A percentile compares a stretch with the other conserved stretches of the same genome.
Conservation (phyloP, 2,113 vertebrate genomes). For the Chrysochloris asiatica region DNA sequence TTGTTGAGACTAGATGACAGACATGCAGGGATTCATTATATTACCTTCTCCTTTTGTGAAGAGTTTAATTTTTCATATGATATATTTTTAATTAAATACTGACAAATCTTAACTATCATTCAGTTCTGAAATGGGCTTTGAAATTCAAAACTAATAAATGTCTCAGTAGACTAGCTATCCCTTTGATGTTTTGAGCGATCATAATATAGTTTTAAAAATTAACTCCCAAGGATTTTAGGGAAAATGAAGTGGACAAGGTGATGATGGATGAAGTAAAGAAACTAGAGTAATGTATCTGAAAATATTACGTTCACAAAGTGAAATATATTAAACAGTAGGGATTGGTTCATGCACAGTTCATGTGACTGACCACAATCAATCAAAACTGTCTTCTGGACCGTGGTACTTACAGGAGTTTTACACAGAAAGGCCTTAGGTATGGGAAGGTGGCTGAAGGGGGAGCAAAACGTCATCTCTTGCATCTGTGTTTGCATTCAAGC, state of each 20-base stretch:
- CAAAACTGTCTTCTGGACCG: not conserved
- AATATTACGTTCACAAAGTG: not conserved
- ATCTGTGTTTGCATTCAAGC: not conserved
- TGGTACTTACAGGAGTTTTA: not conserved
- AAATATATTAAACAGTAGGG: not conserved
- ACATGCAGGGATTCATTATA: not conserved
- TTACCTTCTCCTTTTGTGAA: not conserved
- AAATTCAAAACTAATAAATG: not conserved
- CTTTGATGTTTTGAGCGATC: not conserved
- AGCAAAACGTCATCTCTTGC: not conserved
- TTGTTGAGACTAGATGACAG: not conserved
- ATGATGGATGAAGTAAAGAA: not conserved
- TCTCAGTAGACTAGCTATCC: not conserved
- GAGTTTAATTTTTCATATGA: not conserved
- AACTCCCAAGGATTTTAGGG: not conserved
- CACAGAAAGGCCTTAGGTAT: not conserved
- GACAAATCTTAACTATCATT: conserved; percentile 10
- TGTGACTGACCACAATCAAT: not conserved
- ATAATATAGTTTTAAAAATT: too few species aligned
- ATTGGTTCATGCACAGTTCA: not conserved
- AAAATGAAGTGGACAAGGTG: not conserved
- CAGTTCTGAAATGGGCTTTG: not conserved
- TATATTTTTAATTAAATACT: not conserved
- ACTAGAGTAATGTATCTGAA: not conserved
- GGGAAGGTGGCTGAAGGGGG: not conserved